Conservation (phyloP, 2,888 invertebrate genomes). For the Parnassius apollo region DNA sequence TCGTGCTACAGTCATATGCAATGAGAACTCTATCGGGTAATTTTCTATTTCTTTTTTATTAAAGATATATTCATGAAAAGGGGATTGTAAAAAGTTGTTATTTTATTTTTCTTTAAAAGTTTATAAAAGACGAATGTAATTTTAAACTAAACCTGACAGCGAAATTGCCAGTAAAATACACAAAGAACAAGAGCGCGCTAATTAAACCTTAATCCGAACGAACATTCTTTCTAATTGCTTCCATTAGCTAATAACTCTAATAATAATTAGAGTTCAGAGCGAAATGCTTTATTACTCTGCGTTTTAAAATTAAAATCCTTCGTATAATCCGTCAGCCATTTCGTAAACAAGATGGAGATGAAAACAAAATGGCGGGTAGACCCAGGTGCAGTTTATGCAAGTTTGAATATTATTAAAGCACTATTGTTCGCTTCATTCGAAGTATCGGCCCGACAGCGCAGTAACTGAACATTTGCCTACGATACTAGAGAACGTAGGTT, state of each 20-base stretch:
- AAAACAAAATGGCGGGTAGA: constrained; percentile 51
- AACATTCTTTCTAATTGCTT: constrained; percentile 63
- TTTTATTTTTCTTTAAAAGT: not conserved
- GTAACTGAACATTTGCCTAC: no score
- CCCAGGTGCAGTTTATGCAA: constrained; percentile 27
- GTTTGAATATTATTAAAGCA: constrained; percentile 21
- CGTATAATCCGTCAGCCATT: constrained; percentile 67
- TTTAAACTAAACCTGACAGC: constrained; percentile 22
- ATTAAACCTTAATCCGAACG: constrained; percentile 66
- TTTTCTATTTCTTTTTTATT: no score
- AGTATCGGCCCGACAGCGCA: not conserved
- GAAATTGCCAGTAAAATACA: constrained; percentile 33
- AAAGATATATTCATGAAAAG: no score
- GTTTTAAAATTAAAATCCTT: constrained; percentile 51
- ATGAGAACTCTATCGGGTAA: no score
- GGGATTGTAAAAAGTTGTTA: no score
- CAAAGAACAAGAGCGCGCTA: constrained; percentile 56
- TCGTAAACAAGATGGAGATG: constrained; percentile 42
- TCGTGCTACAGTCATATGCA: no score
- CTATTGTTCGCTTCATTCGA: constrained; percentile 14
- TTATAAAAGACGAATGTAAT: constrained; percentile 16
- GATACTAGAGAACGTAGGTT: no score
- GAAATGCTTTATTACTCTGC: constrained; percentile 66
- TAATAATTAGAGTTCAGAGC: constrained; percentile 62
- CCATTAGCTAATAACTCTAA: constrained; percentile 67